These are phyloP conservation scores for Galemys pyrenaicus DNA, from an alignment of 2,113 vertebrate genomes.

Conservation along the genomic window DNA sequence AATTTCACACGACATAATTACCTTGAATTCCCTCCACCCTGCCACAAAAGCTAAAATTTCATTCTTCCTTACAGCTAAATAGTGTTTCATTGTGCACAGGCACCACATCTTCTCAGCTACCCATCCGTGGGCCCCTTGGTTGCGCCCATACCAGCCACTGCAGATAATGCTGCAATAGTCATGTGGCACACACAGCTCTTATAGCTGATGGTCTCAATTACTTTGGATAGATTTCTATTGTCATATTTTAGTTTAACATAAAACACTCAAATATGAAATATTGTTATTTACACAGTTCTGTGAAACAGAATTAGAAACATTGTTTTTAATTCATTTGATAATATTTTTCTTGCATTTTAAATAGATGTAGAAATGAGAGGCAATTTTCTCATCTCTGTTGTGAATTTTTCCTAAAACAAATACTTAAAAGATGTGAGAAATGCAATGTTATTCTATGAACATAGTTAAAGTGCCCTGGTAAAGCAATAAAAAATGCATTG, in stretches of 20 bases:
- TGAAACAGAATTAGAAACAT: neutral
- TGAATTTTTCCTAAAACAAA: constrained; percentile 9
- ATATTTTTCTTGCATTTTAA: constrained; percentile 34
- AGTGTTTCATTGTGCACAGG: too few species aligned
- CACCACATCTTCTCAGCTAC: too few species aligned
- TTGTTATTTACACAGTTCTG: neutral
- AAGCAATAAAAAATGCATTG: neutral
- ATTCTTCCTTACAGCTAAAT: too few species aligned
- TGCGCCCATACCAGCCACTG: too few species aligned
- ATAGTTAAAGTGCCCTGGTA: neutral
- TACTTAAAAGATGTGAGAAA: neutral
- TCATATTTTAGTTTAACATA: constrained; percentile 14
- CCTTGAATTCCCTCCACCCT: too few species aligned
- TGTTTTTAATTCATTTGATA: neutral
- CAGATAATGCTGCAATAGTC: too few species aligned
- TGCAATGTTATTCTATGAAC: neutral
- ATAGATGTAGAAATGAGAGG: neutral
- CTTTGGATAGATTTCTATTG: too few species aligned
- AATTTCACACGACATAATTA: too few species aligned
- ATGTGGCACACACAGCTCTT: too few species aligned
- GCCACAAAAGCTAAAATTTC: too few species aligned
- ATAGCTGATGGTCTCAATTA: too few species aligned
- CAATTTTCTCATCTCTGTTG: neutral
- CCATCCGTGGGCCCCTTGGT: too few species aligned
- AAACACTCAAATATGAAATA: neutral